Conservation (phyloP, 2,888 invertebrate species). For the Boloria selene region DNA sequence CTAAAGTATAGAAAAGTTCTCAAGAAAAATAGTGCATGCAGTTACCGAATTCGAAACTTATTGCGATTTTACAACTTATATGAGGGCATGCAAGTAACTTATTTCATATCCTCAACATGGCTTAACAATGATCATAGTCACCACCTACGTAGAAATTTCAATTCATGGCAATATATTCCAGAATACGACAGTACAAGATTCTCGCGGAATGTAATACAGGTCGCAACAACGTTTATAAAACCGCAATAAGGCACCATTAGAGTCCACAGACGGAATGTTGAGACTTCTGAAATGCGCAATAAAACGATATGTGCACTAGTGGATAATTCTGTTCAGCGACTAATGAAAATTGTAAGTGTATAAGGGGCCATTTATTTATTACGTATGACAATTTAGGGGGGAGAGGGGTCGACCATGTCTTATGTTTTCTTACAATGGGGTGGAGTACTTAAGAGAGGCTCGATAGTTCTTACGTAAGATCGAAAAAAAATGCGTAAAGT, state of each 20-base stretch:
- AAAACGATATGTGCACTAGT: conserved; percentile 59
- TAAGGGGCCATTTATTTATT: too few species aligned
- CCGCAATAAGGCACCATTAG: conserved; percentile 67
- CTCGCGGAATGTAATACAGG: conserved; percentile 47
- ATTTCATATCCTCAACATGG: conserved; percentile 6
- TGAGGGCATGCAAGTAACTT: neutral
- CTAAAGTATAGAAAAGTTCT: too few species aligned
- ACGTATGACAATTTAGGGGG: too few species aligned
- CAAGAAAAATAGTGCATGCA: too few species aligned
- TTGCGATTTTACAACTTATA: neutral
- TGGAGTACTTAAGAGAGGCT: too few species aligned
- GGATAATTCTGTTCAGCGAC: conserved; percentile 36
- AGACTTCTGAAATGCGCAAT: conserved; percentile 53
- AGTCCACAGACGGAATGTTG: conserved; percentile 61
- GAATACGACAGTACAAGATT: conserved; percentile 50
- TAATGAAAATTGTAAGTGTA: conserved; percentile 2
- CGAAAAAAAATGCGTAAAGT: too few species aligned
- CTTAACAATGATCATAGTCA: conserved; percentile 27
- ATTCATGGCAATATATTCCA: conserved; percentile 47
- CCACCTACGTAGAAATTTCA: conserved; percentile 30
- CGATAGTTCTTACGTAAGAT: too few species aligned
- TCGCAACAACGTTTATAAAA: conserved; percentile 68
- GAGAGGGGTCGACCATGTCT: too few species aligned
- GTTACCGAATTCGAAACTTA: too few species aligned
- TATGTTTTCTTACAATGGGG: too few species aligned